These are phyloP conservation scores for Gymnothorax reevesii DNA, from an alignment of 2,797 vertebrate genomes.

Conservation along the genomic window DNA sequence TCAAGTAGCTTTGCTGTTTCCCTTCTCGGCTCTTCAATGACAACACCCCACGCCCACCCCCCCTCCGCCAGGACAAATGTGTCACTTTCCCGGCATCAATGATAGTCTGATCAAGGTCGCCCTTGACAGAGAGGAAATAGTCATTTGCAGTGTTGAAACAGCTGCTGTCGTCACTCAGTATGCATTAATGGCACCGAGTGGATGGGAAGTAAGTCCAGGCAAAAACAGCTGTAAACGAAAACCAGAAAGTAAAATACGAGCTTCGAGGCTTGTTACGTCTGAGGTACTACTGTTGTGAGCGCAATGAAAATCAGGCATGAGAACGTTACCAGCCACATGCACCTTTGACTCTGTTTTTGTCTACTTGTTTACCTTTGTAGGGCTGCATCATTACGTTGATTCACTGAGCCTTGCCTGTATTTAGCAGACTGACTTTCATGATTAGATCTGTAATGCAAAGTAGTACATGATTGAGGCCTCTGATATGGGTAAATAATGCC, in stretches of 20 bases:
- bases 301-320: not conserved
- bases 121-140: slow-evolving; percentile 35
- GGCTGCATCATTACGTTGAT: not conserved
- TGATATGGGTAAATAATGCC: not conserved
- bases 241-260: not conserved
- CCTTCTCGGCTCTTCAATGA: slow-evolving; percentile 29
- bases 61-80: slow-evolving; percentile 32
- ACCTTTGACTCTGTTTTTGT: not conserved
- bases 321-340: no score
- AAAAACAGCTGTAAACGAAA: not conserved
- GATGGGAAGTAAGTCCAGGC: not conserved
- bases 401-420: not conserved
- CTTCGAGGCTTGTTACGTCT: not conserved
- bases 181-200: not conserved
- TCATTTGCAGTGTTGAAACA: not conserved
- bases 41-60: slow-evolving; percentile 29
- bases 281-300: no score
- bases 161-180: not conserved
- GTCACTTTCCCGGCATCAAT: slow-evolving; percentile 43
- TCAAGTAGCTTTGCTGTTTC: slow-evolving; percentile 51
- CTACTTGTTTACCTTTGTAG: not conserved
- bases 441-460: not conserved
- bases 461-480: not conserved
- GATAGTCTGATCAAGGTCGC: slow-evolving; percentile 49
- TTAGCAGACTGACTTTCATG: not conserved